A percentile compares a stretch with the other conserved stretches of the same genome.
Evolutionary conservation across 1,140 invertebrate species (phyloP).

Genomic region (Brachionus rotundiformis): DNA sequence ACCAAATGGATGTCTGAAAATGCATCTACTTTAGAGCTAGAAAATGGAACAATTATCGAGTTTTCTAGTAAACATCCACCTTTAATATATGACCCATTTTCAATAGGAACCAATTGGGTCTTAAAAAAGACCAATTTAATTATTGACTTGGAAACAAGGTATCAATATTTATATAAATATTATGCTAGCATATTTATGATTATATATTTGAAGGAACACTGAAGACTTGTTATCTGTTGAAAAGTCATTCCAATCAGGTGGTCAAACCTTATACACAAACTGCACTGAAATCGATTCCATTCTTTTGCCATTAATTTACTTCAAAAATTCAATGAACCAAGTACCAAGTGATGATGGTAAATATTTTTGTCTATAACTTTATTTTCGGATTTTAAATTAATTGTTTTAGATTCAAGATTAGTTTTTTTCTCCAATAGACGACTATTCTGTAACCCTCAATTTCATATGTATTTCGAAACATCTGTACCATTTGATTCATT

Average conservation of each 20-base stretch:
- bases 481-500: not conserved
- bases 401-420: conserved; percentile 42
- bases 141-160: conserved; percentile 31
- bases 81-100: conserved; percentile 46
- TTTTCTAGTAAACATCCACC: conserved; percentile 8
- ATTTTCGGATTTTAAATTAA: not conserved
- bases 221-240: conserved; percentile 35
- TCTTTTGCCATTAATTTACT: conserved; percentile 43
- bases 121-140: not conserved
- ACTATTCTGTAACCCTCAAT: conserved; percentile 38
- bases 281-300: conserved; percentile 42
- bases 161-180: not conserved
- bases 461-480: conserved; percentile 12
- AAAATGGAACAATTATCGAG: conserved; percentile 36
- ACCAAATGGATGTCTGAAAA: conserved; percentile 34
- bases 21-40: conserved; percentile 21
- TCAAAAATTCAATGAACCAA: conserved; percentile 27
- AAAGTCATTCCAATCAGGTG: conserved; percentile 48
- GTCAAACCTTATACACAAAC: conserved; percentile 12
- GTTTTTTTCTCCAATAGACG: conserved; percentile 46
- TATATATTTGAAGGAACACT: conserved; percentile 9
- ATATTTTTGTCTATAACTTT: not conserved
- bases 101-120: conserved; percentile 18
- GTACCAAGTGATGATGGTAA: not conserved
- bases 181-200: too few species aligned